phyloP scores from a whole-genome alignment of 2,797 vertebrate species.

The Macroramphosus scolopax region DNA sequence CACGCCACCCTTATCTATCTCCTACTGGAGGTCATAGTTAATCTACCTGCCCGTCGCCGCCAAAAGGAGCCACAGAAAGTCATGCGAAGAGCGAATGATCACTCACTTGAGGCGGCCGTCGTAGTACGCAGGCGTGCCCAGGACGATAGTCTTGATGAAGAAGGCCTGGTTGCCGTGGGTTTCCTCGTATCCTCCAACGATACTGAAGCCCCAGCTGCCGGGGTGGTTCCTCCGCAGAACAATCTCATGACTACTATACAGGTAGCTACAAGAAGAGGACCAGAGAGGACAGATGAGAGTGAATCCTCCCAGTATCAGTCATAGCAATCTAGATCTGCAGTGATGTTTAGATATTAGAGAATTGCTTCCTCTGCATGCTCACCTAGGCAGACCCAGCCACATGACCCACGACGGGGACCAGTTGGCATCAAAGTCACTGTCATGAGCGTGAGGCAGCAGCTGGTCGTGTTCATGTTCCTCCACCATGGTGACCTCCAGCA shows the following conservation, averaged over 20 bases:
- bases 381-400: constrained; percentile 99
- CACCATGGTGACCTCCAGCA: constrained; percentile 89
- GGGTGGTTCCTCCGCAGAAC: constrained; percentile 90
- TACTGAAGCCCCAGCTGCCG: constrained; percentile 99
- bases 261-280: constrained; percentile 76
- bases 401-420: constrained; percentile 99
- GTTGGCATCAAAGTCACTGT: constrained; percentile 93
- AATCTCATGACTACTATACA: constrained; percentile 94
- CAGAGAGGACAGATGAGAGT: too few species aligned
- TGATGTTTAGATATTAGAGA: too few species aligned
- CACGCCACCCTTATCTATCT: constrained; percentile 13
- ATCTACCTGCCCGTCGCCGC: constrained; percentile 9
- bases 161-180: constrained; percentile 97
- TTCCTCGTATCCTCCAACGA: constrained; percentile 97
- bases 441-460: constrained; percentile 84
- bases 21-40: constrained; percentile 11
- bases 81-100: constrained; percentile 8
- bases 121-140: constrained; percentile 98
- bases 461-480: constrained; percentile 84
- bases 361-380: constrained; percentile 23
- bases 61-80: not conserved
- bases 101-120: constrained; percentile 97
- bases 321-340: too few species aligned
- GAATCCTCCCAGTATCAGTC: too few species aligned
- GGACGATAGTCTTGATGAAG: constrained; percentile 98